Percentiles rank a stretch among this genome's conserved stretches.
Evolutionary conservation across 2,797 vertebrate genomes (phyloP).

Genomic region (Notolepis coatsorum): DNA sequence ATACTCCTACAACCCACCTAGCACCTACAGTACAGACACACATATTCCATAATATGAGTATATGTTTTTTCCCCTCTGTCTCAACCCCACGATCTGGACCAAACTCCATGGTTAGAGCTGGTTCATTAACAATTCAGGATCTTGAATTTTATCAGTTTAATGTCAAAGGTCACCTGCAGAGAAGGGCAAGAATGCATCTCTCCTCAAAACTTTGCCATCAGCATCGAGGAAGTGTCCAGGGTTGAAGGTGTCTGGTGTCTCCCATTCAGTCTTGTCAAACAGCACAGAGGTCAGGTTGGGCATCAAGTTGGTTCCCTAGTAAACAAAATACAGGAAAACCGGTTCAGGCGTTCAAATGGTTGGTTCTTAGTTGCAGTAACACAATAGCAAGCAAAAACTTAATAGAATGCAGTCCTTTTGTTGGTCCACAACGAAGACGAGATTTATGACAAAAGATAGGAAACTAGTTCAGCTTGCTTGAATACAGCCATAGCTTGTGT

Average conservation of each 20-base stretch:
- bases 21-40: too few relatives aligned
- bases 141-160: not conserved
- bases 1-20: not conserved
- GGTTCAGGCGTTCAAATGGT: not conserved
- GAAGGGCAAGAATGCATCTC: conserved; percentile 86
- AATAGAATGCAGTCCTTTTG: too few relatives aligned
- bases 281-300: conserved; percentile 85
- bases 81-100: not conserved
- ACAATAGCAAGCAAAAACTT: not conserved
- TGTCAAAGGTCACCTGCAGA: conserved; percentile 81
- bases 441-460: not conserved
- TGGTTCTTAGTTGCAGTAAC: not conserved
- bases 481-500: not conserved
- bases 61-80: not conserved
- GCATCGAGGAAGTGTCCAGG: conserved; percentile 86
- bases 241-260: conserved; percentile 86
- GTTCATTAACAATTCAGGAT: not conserved
- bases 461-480: not conserved
- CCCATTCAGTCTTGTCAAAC: conserved; percentile 86
- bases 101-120: not conserved
- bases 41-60: too few relatives aligned
- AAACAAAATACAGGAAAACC: not conserved
- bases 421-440: not conserved
- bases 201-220: conserved; percentile 83
- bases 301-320: conserved; percentile 80